Evolutionary conservation across 2,797 vertebrate species (phyloP), one percentile per base, ranked within the genome.

Genomic region (Rhinoraja longicauda): DNA sequence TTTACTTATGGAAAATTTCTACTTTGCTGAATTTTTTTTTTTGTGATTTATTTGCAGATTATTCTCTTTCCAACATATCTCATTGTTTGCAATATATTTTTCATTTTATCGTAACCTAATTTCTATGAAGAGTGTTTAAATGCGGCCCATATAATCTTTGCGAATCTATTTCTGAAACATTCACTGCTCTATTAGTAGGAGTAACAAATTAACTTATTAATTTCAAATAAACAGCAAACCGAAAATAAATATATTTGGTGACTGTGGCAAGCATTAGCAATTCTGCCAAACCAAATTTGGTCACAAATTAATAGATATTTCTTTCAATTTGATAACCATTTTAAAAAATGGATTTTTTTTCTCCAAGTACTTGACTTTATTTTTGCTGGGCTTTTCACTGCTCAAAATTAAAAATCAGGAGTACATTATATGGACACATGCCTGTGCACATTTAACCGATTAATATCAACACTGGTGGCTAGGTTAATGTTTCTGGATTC

Each of bases 1-100:
- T 67, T 32, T 88, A 67, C 59, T 3, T 32, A 67, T 88, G 62
- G 62, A 88, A 88, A 88, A 19, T 6, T 36, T 64, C 84, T 67
- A 88, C 64, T 88, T 88, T 88, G 88, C 59, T 88, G 84, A 36
- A 86, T 62, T 26, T 12, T 88, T 21, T 67, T 88, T 88, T 17
- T 84, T 67, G 67, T 67, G 59, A 64, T 6, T 86, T 45, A 19
- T 81, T 67, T 36, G 84, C 59, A 67, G 62, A 88, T 67, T 88
- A 64, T 62, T 64, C 67, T 88, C 59, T 67, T 62, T 0, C 29
- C 29, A 86, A 62, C 53, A 1, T 10, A 86, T 62, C 21, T 84
- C 57, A 84, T 57, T 57, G 24, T 26, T 6, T 10, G 2, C 24
- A 53, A 78, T 82, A 57, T 53, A 24, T 24, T 29, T 59, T 84